Evolutionary conservation across 35 echinoderm and acorn worm genomes (phyloP).

Genomic region (Stichopus chloronotus): DNA sequence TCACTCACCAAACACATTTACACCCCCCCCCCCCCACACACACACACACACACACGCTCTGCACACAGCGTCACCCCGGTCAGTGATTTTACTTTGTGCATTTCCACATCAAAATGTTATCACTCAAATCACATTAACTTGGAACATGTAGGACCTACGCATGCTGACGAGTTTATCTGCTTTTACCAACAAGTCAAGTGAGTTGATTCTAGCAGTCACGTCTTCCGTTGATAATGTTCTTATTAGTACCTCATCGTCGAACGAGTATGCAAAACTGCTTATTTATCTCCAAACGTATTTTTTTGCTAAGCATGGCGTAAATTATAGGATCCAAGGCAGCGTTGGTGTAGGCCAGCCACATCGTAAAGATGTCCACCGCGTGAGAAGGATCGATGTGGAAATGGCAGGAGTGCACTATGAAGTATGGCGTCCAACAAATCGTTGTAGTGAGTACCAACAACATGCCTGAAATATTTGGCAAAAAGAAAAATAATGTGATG

Average conservation of each 20-base stretch:
- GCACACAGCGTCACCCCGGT: too few species aligned
- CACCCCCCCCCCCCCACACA: too few species aligned
- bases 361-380: constrained; percentile 39
- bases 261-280: not conserved
- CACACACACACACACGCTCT: too few species aligned
- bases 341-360: constrained; percentile 65
- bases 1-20: too few species aligned
- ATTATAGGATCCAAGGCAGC: constrained; percentile 53
- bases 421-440: constrained; percentile 62
- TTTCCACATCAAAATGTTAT: too few species aligned
- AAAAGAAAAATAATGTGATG: not conserved
- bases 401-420: constrained; percentile 52
- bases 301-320: constrained; percentile 21
- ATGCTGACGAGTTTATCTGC: too few species aligned
- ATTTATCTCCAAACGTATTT: not conserved
- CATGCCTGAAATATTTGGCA: constrained; percentile 12
- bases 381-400: not conserved
- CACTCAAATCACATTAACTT: too few species aligned
- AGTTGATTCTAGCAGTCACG: not conserved
- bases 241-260: not conserved
- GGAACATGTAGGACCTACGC: too few species aligned
- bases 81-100: too few species aligned
- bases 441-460: constrained; percentile 61
- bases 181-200: too few species aligned
- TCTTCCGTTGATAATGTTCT: not conserved